phyloP scores from a whole-genome alignment of 1,140 invertebrate genomes.

The Halotydeus destructor region DNA sequence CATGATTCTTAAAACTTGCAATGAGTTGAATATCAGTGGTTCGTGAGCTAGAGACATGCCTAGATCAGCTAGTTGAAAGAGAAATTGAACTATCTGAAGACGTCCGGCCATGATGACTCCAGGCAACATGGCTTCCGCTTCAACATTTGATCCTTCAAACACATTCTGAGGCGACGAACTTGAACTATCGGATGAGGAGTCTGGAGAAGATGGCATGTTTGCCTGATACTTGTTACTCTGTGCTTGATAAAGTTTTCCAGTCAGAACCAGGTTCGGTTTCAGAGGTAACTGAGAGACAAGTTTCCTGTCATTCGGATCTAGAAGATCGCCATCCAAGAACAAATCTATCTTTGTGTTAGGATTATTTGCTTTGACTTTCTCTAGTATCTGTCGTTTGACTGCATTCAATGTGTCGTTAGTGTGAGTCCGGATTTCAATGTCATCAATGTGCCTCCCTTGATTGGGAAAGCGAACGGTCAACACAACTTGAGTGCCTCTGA shows the following conservation, averaged over 20 bases:
- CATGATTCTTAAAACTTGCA: slow-evolving; percentile 64
- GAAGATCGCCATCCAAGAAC: slow-evolving; percentile 63
- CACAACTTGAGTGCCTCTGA: slow-evolving; percentile 60
- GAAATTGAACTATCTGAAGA: slow-evolving; percentile 57
- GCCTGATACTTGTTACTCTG: no score
- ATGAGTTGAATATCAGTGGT: slow-evolving; percentile 58
- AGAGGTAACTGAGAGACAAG: slow-evolving; percentile 64
- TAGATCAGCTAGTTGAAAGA: slow-evolving; percentile 71
- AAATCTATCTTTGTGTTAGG: slow-evolving; percentile 55
- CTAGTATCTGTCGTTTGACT: slow-evolving; percentile 47
- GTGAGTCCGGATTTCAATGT: slow-evolving; percentile 78
- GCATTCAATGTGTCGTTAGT: slow-evolving; percentile 75
- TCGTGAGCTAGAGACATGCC: slow-evolving; percentile 57
- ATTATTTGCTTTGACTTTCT: slow-evolving; percentile 25
- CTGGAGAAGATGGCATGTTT: slow-evolving; percentile 62
- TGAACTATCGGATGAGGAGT: slow-evolving; percentile 67
- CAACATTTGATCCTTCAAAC: slow-evolving; percentile 47
- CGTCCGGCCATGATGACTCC: slow-evolving; percentile 65
- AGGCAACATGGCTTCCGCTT: slow-evolving; percentile 67
- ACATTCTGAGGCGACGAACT: slow-evolving; percentile 64
- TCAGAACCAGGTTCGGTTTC: slow-evolving; percentile 75
- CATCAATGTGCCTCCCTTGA: slow-evolving; percentile 68
- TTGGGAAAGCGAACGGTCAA: slow-evolving; percentile 71
- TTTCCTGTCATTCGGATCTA: slow-evolving; percentile 67
- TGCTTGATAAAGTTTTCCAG: slow-evolving; percentile 59